Evolutionary conservation across 2,797 vertebrate species (phyloP).

Genomic region (Halcyon smyrnensis): DNA sequence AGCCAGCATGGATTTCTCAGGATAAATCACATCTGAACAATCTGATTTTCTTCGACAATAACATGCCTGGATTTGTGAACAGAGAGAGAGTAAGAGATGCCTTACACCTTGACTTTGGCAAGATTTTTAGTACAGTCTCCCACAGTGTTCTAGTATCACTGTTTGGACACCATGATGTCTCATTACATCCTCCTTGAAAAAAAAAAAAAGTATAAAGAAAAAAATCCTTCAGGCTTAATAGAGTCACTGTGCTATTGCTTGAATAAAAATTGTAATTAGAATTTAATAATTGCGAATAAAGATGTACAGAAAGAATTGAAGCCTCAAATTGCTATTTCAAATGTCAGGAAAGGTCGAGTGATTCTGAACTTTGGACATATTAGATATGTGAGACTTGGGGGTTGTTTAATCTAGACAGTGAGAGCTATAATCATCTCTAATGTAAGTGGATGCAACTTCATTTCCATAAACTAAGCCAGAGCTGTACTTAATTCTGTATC

Average conservation of each 20-base stretch:
- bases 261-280: neutral
- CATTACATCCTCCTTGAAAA: neutral
- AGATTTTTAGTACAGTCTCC: rapidly evolving
- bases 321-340: conserved; percentile 1
- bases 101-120: neutral
- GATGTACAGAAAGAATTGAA: neutral
- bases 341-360: neutral
- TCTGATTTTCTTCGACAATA: neutral
- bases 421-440: neutral
- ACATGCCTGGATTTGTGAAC: rapidly evolving
- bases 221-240: neutral
- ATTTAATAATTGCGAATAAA: neutral
- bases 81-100: neutral
- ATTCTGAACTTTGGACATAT: neutral
- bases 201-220: neutral
- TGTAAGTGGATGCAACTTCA: neutral
- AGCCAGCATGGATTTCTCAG: neutral
- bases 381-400: neutral
- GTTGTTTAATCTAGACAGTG: neutral
- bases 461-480: conserved; percentile 10
- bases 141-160: neutral
- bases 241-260: neutral
- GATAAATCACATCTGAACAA: neutral
- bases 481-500: neutral
- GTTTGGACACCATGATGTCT: neutral